Evolutionary conservation across 2,888 invertebrate genomes (phyloP), one percentile per base, ranked within the genome.

Genomic region (Drosophila antonietae): DNA sequence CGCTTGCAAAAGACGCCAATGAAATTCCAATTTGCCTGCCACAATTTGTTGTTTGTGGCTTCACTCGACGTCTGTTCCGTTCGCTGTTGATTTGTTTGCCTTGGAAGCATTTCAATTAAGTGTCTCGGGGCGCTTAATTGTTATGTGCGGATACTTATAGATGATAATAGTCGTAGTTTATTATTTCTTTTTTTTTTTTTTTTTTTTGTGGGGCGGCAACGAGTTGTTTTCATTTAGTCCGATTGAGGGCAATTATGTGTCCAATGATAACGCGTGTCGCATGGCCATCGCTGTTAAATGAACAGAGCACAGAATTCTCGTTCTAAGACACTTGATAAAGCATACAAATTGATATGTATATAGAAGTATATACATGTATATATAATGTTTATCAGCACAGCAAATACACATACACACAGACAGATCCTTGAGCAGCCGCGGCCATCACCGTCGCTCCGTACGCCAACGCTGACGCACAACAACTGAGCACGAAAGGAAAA

Each of bases 221-320:
- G 61, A 74, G 67, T 79, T 84, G 75, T 63, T 68, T 66, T 71
- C 64, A 86, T 88, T 90, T 85, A 87, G 81, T 79, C 87, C 90
- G 90, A 89, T 90, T 89, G 91, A 83, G 80, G 82, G 75, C 90
- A 90, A 90, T 90, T 91, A 90, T 86, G 79, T 57, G 72, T 56
- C 63, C 70, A 60, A 56, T 79, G 82, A 84, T 89, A 89, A 87
- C 78, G 81, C 73, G 57, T 49, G 53, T 49, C 35, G 68, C 51
- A 70, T 44, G 44, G 12, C 23, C 44, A 56, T 18, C 15, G 53
- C 55, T 67, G 55, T 67, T 67, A 67, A 67, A 67, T 44, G 37
- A 51, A 56, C 58, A 72, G 56, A 64, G 56, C 55, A 73, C 66
- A 31, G 31, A 78, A 56, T 59, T 68, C 61, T 73, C 55, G 33